phyloP scores from a whole-genome alignment of 2,113 vertebrate genomes.

The Entomyzon cyanotis region DNA sequence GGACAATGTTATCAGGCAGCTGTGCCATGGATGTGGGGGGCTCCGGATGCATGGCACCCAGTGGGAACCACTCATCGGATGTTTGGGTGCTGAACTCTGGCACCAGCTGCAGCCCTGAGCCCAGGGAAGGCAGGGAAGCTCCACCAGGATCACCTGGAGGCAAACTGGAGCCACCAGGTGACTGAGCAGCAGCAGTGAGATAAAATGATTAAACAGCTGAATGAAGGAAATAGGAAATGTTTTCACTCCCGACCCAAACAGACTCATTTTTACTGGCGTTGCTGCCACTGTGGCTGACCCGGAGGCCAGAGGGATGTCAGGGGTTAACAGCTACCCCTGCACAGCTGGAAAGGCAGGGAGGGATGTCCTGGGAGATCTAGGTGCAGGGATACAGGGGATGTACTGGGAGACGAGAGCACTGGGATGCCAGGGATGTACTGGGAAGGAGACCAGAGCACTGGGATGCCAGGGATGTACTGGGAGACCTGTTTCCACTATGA shows the following conservation, averaged over 20 bases:
- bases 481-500: accelerated
- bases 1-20: not conserved
- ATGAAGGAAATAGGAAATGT: not conserved
- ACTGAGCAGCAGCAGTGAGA: not conserved
- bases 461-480: not conserved
- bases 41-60: not conserved
- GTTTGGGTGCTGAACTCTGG: not conserved
- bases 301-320: not conserved
- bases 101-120: not conserved
- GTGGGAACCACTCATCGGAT: accelerated
- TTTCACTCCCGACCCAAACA: not conserved
- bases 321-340: not conserved
- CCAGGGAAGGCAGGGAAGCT: not conserved
- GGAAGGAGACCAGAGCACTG: not conserved
- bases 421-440: not conserved
- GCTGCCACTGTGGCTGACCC: not conserved
- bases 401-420: not conserved
- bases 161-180: not conserved
- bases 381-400: not conserved
- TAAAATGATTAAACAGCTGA: not conserved
- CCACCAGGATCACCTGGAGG: not conserved
- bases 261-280: not conserved
- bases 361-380: not conserved
- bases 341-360: too few species aligned
- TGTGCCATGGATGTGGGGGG: accelerated